Conservation (phyloP, 2,888 invertebrate genomes). For the Craniophora ligustri region DNA sequence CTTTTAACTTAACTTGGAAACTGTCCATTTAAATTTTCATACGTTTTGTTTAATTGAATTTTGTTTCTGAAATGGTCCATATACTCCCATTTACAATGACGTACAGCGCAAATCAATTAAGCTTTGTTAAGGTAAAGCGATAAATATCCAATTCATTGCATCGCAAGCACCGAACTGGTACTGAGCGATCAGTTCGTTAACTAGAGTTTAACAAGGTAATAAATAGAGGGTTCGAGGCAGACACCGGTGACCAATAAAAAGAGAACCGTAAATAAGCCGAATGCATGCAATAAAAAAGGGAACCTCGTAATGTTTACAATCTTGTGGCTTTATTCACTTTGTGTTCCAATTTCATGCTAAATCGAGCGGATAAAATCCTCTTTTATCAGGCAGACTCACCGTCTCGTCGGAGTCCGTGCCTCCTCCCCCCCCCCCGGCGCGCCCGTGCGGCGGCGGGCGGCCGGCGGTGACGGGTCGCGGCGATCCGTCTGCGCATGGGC, state of each 20-base stretch:
- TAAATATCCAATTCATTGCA: constrained; percentile 83
- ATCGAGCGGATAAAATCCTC: constrained; percentile 87
- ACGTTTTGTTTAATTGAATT: constrained; percentile 62
- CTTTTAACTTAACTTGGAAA: constrained; percentile 62
- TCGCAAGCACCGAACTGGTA: constrained; percentile 71
- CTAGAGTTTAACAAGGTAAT: constrained; percentile 87
- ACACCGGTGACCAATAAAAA: constrained; percentile 84
- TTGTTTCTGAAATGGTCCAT: constrained; percentile 59
- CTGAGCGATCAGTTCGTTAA: constrained; percentile 82
- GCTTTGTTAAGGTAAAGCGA: constrained; percentile 73
- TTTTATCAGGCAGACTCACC: constrained; percentile 86
- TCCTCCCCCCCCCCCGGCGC: constrained; percentile 46
- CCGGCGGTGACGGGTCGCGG: constrained; percentile 40
- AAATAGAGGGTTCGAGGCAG: constrained; percentile 79
- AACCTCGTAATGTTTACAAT: constrained; percentile 88
- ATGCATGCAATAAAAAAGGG: constrained; percentile 85
- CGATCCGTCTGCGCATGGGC: constrained; percentile 40
- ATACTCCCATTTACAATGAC: constrained; percentile 67
- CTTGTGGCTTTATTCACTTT: constrained; percentile 89
- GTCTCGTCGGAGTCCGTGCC: constrained; percentile 73
- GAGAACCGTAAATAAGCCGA: constrained; percentile 85
- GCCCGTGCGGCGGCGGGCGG: too few relatives aligned
- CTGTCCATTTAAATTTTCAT: constrained; percentile 57
- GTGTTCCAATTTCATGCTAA: constrained; percentile 89
- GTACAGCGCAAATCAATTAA: constrained; percentile 80